phyloP scores from a whole-genome alignment of 2,113 vertebrate species.

The Chrysochloris asiatica region DNA sequence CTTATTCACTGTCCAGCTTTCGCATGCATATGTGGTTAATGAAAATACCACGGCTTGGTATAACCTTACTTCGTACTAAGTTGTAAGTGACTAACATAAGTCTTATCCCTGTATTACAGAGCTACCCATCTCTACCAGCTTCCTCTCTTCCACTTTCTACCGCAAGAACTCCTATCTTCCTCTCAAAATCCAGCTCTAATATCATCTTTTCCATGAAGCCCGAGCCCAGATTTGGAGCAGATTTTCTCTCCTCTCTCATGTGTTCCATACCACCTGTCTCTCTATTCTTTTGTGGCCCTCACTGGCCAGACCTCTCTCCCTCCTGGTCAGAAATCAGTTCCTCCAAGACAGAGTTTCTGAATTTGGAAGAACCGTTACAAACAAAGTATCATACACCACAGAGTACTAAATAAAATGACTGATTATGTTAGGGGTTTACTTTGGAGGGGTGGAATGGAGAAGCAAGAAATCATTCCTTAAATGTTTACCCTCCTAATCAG shows the following conservation, averaged over 20 bases:
- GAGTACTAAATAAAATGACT: background rate
- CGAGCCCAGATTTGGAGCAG: background rate
- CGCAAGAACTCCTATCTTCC: background rate
- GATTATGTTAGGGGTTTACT: background rate
- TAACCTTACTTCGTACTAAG: background rate
- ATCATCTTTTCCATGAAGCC: background rate
- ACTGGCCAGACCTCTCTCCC: background rate
- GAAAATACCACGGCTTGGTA: no score
- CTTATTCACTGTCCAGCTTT: no score
- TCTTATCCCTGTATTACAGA: background rate
- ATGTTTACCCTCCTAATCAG: background rate
- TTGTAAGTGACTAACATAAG: background rate
- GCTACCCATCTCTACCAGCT: background rate
- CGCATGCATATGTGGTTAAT: no score
- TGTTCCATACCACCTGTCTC: background rate
- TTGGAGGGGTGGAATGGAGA: background rate
- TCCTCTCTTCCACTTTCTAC: background rate
- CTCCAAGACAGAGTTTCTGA: background rate
- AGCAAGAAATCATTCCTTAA: background rate
- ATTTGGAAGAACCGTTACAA: fast-evolving
- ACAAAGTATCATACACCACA: background rate
- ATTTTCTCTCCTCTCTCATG: background rate
- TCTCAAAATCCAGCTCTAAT: background rate
- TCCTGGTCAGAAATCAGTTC: background rate
- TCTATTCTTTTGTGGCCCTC: background rate